These are phyloP conservation scores for Notothenia rossii DNA, from an alignment of 2,113 vertebrate genomes.

Conservation along the genomic window DNA sequence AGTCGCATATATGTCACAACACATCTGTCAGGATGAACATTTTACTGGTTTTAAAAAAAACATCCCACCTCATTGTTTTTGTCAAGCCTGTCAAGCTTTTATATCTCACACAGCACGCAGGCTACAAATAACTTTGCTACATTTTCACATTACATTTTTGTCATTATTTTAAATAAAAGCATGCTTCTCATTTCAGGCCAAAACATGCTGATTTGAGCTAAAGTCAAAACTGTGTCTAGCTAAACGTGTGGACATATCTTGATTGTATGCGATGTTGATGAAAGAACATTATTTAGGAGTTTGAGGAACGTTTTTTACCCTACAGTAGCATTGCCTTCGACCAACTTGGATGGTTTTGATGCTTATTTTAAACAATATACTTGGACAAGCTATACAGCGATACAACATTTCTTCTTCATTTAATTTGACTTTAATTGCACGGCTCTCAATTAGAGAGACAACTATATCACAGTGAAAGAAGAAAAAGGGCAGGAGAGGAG, in stretches of 20 bases:
- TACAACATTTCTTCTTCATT: background rate
- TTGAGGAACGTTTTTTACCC: too few relatives aligned
- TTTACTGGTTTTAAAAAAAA: background rate
- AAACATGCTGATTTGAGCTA: background rate
- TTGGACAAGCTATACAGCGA: background rate
- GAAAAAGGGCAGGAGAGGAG: background rate
- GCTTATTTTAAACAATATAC: background rate
- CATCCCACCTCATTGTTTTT: background rate
- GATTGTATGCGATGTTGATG: too few relatives aligned
- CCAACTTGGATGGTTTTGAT: background rate
- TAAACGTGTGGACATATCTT: too few relatives aligned
- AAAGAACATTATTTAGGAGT: too few relatives aligned
- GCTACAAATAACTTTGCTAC: background rate
- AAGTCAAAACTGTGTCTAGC: background rate
- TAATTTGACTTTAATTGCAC: background rate
- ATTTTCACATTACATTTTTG: background rate
- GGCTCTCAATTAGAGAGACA: conserved; percentile 3
- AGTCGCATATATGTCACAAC: background rate
- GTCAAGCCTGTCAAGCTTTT: background rate
- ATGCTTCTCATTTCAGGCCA: background rate
- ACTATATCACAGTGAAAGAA: background rate
- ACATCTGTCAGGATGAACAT: too few relatives aligned
- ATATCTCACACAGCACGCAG: too few relatives aligned
- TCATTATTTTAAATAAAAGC: background rate
- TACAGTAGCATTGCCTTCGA: too few relatives aligned